Conservation (phyloP, 1,140 invertebrate species). For the Microplitis mediator region DNA sequence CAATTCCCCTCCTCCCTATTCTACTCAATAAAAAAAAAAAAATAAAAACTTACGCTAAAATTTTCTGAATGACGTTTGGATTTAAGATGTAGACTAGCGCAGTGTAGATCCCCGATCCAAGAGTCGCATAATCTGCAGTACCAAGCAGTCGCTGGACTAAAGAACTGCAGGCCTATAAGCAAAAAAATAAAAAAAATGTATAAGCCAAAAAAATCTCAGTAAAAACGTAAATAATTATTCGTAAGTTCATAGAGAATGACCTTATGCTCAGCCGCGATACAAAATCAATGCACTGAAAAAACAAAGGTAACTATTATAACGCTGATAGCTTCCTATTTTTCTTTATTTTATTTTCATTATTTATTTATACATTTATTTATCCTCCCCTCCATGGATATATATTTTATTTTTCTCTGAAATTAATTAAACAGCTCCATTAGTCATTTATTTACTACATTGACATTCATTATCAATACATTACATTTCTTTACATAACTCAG, state of each 20-base stretch:
- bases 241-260: constrained; percentile 53
- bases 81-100: constrained; percentile 82
- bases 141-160: constrained; percentile 84
- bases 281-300: constrained; percentile 53
- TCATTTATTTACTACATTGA: neutral
- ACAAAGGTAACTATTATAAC: constrained; percentile 51
- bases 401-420: no score
- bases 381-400: no score
- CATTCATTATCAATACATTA: neutral
- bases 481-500: no score
- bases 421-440: neutral
- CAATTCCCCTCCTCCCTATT: neutral
- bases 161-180: constrained; percentile 78
- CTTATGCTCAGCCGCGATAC: constrained; percentile 55
- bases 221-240: constrained; percentile 21
- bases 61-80: constrained; percentile 77
- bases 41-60: constrained; percentile 71
- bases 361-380: neutral
- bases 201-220: constrained; percentile 5
- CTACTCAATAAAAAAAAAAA: constrained; percentile 4
- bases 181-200: constrained; percentile 40
- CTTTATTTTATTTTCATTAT: neutral
- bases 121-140: constrained; percentile 85
- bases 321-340: constrained; percentile 26
- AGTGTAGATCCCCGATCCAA: constrained; percentile 87